A percentile compares a stretch with the other conserved stretches of the same genome.
phyloP scores from a whole-genome alignment of 2,797 vertebrate genomes.

The Trachurus trachurus region DNA sequence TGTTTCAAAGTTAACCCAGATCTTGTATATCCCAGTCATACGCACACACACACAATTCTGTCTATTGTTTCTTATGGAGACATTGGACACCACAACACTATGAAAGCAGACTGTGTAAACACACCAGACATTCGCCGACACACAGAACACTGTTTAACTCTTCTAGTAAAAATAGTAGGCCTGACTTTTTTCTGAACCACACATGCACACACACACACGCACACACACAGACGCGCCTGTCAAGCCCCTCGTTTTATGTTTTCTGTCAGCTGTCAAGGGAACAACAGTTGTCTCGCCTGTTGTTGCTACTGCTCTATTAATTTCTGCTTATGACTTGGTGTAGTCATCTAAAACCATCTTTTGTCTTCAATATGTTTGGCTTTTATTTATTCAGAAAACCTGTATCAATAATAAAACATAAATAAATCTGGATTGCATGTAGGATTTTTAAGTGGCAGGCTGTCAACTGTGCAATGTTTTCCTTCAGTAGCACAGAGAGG shows the following conservation, averaged over 20 bases:
- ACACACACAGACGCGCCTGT: neutral
- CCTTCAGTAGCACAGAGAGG: neutral
- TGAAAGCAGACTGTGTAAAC: conserved; percentile 5
- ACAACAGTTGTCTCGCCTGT: conserved; percentile 35
- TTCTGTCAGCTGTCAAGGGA: conserved; percentile 41
- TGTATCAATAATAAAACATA: neutral
- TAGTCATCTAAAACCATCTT: neutral
- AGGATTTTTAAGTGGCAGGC: neutral
- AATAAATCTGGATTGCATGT: neutral
- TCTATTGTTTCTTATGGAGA: conserved; percentile 6
- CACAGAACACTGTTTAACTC: neutral
- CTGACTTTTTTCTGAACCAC: neutral
- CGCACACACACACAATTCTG: neutral
- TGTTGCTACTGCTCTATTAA: neutral
- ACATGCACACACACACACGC: neutral
- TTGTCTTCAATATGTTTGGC: neutral
- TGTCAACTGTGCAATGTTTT: neutral
- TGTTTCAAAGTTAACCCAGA: neutral
- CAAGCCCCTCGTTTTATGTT: neutral
- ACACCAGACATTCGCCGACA: neutral
- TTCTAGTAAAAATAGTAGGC: neutral
- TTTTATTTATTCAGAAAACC: neutral
- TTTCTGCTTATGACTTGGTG: neutral
- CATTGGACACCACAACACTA: neutral
- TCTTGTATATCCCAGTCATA: neutral